These are phyloP conservation scores for Leptothorax acervorum DNA, from an alignment of 2,888 invertebrate species.

Conservation along the genomic window DNA sequence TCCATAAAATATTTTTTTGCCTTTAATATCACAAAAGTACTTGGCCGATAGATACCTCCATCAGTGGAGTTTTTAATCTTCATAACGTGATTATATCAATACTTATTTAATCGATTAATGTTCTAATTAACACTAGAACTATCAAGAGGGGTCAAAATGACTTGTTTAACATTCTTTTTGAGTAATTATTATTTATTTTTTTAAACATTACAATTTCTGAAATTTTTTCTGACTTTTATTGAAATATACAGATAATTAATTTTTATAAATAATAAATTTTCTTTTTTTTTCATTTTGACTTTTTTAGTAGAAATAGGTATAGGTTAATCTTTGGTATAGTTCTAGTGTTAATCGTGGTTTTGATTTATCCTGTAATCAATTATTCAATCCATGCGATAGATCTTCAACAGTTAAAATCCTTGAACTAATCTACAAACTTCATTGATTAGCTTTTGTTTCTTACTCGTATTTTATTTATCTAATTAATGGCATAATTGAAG, in stretches of 20 bases:
- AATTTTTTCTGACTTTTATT: no score
- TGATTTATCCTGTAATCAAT: neutral
- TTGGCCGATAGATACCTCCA: neutral
- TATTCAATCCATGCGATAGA: neutral
- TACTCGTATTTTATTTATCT: neutral
- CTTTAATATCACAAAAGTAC: neutral
- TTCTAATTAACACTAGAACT: neutral
- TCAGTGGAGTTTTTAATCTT: neutral
- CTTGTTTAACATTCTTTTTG: no score
- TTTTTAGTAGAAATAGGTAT: no score
- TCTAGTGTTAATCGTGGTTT: neutral
- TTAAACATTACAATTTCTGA: no score
- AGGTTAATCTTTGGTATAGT: no score
- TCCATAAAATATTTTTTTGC: neutral
- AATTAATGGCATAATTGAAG: neutral
- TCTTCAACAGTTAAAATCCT: neutral
- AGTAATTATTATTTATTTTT: no score
- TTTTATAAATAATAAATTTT: no score
- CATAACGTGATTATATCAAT: conserved; percentile 18
- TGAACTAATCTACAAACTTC: neutral
- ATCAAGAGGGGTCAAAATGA: no score
- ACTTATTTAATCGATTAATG: neutral
- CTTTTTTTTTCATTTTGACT: no score
- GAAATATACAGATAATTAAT: no score
- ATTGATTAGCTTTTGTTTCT: neutral